These are phyloP conservation scores for Prolemur simus DNA, from an alignment of 2,113 vertebrate genomes.

Conservation along the genomic window DNA sequence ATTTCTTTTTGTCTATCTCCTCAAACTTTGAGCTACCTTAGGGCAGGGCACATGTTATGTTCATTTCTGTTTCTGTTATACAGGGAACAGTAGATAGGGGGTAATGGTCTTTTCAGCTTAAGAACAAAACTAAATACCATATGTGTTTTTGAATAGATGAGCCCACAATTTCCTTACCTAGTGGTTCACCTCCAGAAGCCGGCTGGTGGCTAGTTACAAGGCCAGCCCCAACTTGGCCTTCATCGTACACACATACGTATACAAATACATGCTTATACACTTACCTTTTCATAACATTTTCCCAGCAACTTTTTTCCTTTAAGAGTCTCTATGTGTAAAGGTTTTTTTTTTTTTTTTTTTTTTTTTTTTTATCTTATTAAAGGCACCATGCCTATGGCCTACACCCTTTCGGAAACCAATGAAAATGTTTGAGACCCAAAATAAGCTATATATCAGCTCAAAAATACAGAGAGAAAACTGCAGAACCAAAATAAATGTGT, in stretches of 20 bases:
- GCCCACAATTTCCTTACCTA: not conserved
- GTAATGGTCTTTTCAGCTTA: not conserved
- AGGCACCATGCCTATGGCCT: not conserved
- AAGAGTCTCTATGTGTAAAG: not conserved
- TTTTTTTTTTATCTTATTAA: not conserved
- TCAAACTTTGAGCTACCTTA: not conserved
- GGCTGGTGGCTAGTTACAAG: not conserved
- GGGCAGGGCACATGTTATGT: not conserved
- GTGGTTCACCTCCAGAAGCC: not conserved
- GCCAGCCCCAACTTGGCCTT: not conserved
- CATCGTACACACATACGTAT: not conserved
- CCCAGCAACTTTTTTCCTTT: not conserved
- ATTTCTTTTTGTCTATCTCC: not conserved
- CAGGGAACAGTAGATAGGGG: not conserved
- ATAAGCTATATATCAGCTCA: not conserved
- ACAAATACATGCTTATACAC: not conserved
- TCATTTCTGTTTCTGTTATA: not conserved
- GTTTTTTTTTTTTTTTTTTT: not conserved
- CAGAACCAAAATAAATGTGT: not conserved
- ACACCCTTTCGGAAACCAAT: not conserved
- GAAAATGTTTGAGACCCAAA: not conserved
- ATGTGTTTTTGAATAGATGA: not conserved
- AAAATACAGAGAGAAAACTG: slow-evolving; percentile 13
- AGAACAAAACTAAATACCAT: not conserved
- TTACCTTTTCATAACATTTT: not conserved